phyloP scores from a whole-genome alignment of 92 coral and sea anemone genomes.

The Siderastrea siderea region DNA sequence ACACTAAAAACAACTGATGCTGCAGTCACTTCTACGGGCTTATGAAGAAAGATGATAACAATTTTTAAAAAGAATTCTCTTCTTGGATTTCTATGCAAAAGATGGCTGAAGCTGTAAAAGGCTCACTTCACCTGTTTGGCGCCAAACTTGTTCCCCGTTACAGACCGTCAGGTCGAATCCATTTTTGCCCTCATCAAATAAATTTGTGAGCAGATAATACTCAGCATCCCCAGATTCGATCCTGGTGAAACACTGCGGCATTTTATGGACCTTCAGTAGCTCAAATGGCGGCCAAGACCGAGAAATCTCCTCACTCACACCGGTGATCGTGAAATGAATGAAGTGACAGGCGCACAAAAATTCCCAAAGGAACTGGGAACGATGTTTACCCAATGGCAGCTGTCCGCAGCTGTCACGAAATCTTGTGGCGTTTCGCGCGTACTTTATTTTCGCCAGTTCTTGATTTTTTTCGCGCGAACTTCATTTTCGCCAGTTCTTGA shows the following conservation, averaged over 20 bases:
- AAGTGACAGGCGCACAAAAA: background rate
- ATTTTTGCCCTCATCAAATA: constrained; percentile 31
- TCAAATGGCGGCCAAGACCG: background rate
- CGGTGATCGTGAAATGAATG: background rate
- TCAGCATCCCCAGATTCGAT: constrained; percentile 51
- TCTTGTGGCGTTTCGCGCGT: background rate
- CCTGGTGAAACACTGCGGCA: constrained; percentile 59
- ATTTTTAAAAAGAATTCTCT: too few species aligned
- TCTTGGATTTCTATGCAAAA: too few species aligned
- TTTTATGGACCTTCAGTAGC: background rate
- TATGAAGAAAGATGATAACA: too few species aligned
- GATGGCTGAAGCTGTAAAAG: background rate
- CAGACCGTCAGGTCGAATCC: constrained; percentile 78
- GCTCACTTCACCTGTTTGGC: constrained; percentile 51
- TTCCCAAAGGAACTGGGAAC: background rate
- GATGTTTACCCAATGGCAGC: background rate
- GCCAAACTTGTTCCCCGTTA: constrained; percentile 83
- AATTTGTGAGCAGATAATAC: constrained; percentile 68
- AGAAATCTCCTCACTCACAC: too few species aligned
- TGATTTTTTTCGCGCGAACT: background rate
- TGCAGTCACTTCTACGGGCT: too few species aligned
- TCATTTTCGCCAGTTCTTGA: too few species aligned
- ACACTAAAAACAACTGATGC: too few species aligned
- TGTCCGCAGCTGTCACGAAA: background rate
- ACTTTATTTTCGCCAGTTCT: background rate